Conservation (phyloP, 2,888 invertebrate species). For the Eupithecia centaureata region DNA sequence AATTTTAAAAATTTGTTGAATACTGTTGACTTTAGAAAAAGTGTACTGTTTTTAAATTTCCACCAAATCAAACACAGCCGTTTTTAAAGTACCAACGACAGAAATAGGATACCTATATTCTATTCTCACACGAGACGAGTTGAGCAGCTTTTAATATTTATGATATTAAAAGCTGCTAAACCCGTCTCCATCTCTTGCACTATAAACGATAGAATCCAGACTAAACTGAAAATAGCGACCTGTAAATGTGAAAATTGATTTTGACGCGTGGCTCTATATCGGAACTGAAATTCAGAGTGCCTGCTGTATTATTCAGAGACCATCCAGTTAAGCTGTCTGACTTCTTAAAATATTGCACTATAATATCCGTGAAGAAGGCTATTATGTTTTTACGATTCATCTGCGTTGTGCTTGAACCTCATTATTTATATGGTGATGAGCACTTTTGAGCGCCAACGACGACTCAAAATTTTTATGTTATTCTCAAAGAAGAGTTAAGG, state of each 20-base stretch:
- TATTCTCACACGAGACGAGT: no score
- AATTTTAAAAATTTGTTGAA: not conserved
- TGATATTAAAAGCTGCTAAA: not conserved
- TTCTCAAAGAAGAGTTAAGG: not conserved
- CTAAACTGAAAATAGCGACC: constrained; percentile 75
- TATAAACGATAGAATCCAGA: constrained; percentile 53
- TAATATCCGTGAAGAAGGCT: constrained; percentile 48
- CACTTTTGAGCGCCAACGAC: not conserved
- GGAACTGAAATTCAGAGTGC: constrained; percentile 58
- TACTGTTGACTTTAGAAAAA: not conserved
- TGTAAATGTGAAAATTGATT: constrained; percentile 79
- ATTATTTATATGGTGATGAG: not conserved
- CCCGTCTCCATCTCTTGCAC: constrained; percentile 46
- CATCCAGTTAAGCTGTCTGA: constrained; percentile 61
- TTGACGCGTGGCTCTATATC: constrained; percentile 73
- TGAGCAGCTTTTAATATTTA: no score
- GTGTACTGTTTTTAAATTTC: not conserved
- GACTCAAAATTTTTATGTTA: not conserved
- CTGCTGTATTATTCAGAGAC: constrained; percentile 69
- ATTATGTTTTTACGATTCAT: not conserved
- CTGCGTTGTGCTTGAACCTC: not conserved
- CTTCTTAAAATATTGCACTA: constrained; percentile 60
- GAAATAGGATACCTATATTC: no score
- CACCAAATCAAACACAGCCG: not conserved
- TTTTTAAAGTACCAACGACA: not conserved